Evolutionary conservation across 2,797 vertebrate species (phyloP), one percentile per base, ranked within the genome.

Genomic region (Acanthurus lineatus): DNA sequence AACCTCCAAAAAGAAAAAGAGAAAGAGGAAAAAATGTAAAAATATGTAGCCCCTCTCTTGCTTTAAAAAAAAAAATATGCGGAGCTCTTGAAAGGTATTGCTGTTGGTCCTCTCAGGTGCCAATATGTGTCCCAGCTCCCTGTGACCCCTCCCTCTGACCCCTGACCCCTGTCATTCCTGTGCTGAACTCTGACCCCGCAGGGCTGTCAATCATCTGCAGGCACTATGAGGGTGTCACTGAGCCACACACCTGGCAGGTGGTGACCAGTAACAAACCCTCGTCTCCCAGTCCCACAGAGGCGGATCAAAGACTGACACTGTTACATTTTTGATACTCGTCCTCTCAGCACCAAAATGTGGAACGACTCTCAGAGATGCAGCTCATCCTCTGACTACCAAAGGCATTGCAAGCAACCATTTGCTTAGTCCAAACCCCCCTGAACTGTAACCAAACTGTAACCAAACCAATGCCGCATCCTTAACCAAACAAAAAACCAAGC

Each of bases 1-100:
- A 96, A 95, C 92, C 93, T 96, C 90, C 88, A 84, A 92, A 91
- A 92, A 91, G 85, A 93, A 86, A 91, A 93, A 81, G 85, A 94
- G 82, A 91, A 88, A 81, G 81, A 88, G 89, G 88, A 89, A 89
- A 91, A 89, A 84, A 91, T 65, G 76, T 92, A 91, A 91, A 89
- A 92, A 92, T 91, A 95, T 95, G 94, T 95, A 95, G 94, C 94
- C 94, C 92, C 94, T 94, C 90, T 93, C 92, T 93, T 95, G 94
- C 93, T 94, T 95, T 95, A 90, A 89, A 87, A 59, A 90, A 88
- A 91, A 32, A 32, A 32, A 32, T 32, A 91, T 73, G 77, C 79
- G 81, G 91, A 93, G 92, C 90, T 91, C 75, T 91, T 84, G 89
- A 93, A 93, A 93, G 92, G 84, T 93, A 88, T 91, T 91, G 91